phyloP scores from a whole-genome alignment of 2,888 invertebrate genomes.

The Synanthedon formicaeformis region DNA sequence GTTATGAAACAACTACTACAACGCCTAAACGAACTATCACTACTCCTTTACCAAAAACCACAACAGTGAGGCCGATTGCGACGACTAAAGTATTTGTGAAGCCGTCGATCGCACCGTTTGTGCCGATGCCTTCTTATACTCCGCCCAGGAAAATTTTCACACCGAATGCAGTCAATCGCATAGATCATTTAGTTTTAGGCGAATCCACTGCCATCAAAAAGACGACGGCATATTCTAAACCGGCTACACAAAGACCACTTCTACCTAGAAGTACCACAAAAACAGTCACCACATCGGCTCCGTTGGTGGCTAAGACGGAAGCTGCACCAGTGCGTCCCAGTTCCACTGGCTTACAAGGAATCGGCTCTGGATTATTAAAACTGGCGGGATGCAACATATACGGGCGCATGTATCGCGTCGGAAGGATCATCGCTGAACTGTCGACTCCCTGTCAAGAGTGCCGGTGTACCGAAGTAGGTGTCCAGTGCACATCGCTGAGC shows the following conservation, averaged over 20 bases:
- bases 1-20: conserved; percentile 41
- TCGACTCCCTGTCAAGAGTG: conserved; percentile 87
- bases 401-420: conserved; percentile 88
- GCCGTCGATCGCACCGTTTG: conserved; percentile 26
- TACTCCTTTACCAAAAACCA: conserved; percentile 7
- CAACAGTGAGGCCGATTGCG: conserved; percentile 4
- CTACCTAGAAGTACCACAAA: conserved; percentile 11
- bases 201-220: conserved; percentile 51
- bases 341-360: conserved; percentile 14
- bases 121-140: conserved; percentile 33
- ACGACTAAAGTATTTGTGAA: conserved; percentile 15
- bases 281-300: conserved; percentile 1
- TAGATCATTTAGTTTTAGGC: conserved; percentile 56
- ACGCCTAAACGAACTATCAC: conserved; percentile 13
- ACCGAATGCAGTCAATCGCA: conserved; percentile 41
- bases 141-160: conserved; percentile 27
- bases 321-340: conserved; percentile 16
- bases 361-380: conserved; percentile 74
- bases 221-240: conserved; percentile 16
- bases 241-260: conserved; percentile 9
- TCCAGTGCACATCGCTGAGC: conserved; percentile 79
- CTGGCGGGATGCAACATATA: conserved; percentile 91
- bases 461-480: conserved; percentile 87
- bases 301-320: conserved; percentile 3
- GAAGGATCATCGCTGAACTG: conserved; percentile 83